These are phyloP conservation scores for Coccyzus lansbergi DNA, from an alignment of 2,797 vertebrate genomes.

Conservation along the genomic window DNA sequence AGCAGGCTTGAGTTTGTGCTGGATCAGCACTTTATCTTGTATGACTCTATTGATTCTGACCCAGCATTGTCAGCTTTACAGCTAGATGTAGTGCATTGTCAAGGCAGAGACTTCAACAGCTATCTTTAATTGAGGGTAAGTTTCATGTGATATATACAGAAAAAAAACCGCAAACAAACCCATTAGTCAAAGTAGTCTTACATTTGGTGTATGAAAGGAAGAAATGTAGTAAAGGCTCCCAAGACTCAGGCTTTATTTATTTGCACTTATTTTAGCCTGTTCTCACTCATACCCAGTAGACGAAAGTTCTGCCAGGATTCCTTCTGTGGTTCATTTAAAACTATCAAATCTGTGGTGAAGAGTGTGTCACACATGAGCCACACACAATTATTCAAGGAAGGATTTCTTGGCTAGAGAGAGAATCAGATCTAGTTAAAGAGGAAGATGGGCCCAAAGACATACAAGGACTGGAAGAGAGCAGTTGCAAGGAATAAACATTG, in stretches of 20 bases:
- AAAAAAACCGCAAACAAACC: no score
- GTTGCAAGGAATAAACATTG: not conserved
- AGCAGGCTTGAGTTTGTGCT: not conserved
- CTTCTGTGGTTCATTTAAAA: not conserved
- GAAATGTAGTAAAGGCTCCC: not conserved
- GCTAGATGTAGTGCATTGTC: slow-evolving; percentile 16
- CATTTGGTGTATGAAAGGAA: not conserved
- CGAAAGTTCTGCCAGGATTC: not conserved
- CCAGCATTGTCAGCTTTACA: slow-evolving; percentile 1
- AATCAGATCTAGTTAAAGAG: not conserved
- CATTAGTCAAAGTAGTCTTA: not conserved
- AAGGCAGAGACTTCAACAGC: slow-evolving; percentile 21
- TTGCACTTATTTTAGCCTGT: not conserved
- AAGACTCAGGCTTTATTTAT: not conserved
- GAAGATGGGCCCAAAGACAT: not conserved
- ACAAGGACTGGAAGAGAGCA: not conserved
- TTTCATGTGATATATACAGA: not conserved
- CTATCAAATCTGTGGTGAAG: not conserved
- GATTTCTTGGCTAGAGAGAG: not conserved
- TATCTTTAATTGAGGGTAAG: not conserved
- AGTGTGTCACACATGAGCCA: not conserved
- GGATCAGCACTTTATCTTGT: slow-evolving; percentile 5
- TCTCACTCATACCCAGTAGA: not conserved
- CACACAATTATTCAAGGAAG: not conserved
- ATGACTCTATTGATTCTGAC: slow-evolving; percentile 22